Base-by-base conservation (phyloP, 2,797 vertebrate species). In the Kryptolebias ocellatus region DNA sequence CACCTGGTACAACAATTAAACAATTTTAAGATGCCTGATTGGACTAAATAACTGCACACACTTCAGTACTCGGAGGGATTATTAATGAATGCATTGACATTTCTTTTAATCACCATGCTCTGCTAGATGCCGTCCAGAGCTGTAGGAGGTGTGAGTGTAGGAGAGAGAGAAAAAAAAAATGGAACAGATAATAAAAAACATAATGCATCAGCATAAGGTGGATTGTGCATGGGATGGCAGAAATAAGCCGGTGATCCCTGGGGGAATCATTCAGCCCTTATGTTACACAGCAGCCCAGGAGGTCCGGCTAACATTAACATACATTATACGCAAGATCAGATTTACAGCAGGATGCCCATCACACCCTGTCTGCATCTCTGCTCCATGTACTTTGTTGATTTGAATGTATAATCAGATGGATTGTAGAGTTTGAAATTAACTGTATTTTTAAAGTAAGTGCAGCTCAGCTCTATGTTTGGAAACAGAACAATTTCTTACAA, bases 11-110 rank as follows among this genome's bases (percentile, higher is more conserved):
- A 17, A 75, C 73, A 77, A 79, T 59, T 29, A 72, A 83, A 80
- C 70, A 71, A 45, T 56, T 83, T 73, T 53, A 64, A 68, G 79
- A 80, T 18, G 76, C 64, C 74, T 50, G 59, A 81, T 74, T 67
- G 56, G 67, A 71, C 72, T 59, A 80, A 78, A 78, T 62, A 69
- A 73, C 67, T 68, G 67, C 28, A 72, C 76, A 83, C 63, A n/a
- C 65, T 34, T 71, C 18, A 11, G 56, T 50, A 50, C 83, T 85
- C 77, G 6, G 84, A 68, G 79, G 85, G 85, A 85, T 89, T 83
- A 85, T 82, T 89, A 92, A 92, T 88, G 88, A 92, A 93, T 89
- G 86, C 85, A 61, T 72, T 92, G 90, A 92, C 92, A 91, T 94
- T 93, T 91, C 70, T 81, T 88, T 84, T 90, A 92, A 93, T 90